Evolutionary conservation across 1,140 invertebrate genomes (phyloP).

Genomic region (Leptinotarsa undecemlineata): DNA sequence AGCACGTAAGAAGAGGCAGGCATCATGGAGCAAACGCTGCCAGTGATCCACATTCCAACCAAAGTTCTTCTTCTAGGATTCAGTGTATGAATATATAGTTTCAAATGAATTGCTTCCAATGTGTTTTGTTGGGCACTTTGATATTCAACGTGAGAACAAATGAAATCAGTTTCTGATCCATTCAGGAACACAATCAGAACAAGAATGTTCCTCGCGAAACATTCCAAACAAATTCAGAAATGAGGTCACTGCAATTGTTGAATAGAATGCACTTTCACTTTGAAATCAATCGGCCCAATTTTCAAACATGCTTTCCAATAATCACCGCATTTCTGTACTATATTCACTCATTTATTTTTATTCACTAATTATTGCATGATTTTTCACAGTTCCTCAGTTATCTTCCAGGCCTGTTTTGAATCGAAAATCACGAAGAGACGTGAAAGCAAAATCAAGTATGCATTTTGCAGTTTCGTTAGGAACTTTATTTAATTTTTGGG

Average conservation of each 20-base stretch:
- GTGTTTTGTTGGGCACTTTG: not conserved
- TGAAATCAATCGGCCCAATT: too few species aligned
- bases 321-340: not conserved
- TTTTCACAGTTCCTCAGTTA: conserved; percentile 37
- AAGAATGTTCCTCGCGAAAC: too few species aligned
- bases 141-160: not conserved
- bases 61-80: conserved; percentile 58
- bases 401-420: conserved; percentile 46
- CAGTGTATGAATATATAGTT: conserved; percentile 53
- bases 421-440: conserved; percentile 53
- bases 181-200: too few species aligned
- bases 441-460: conserved; percentile 56
- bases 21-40: conserved; percentile 60
- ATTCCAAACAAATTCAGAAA: too few species aligned
- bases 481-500: too few species aligned
- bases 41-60: conserved; percentile 61
- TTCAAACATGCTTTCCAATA: too few species aligned
- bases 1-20: conserved; percentile 79
- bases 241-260: too few species aligned
- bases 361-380: conserved; percentile 36
- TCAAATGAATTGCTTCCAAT: not conserved
- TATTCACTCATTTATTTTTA: conserved; percentile 21
- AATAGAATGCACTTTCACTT: too few species aligned
- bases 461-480: conserved; percentile 24
- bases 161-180: conserved; percentile 3